These are phyloP conservation scores for Tetrax tetrax DNA, from an alignment of 2,113 vertebrate species.

Conservation along the genomic window DNA sequence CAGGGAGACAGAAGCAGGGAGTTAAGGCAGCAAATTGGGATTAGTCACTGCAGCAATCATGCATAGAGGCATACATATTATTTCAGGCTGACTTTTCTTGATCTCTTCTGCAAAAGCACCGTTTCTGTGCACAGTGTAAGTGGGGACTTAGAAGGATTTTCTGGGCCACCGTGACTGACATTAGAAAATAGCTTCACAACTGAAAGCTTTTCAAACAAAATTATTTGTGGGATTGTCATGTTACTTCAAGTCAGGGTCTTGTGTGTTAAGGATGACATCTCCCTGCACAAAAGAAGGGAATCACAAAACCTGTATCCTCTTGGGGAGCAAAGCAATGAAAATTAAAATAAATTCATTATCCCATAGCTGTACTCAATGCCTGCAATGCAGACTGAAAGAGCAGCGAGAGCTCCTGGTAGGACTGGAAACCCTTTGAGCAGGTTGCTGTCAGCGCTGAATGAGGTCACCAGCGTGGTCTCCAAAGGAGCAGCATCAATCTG, in stretches of 20 bases:
- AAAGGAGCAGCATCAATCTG: neutral
- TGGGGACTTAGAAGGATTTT: neutral
- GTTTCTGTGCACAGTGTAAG: neutral
- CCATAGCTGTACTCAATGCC: neutral
- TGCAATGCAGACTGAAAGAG: neutral
- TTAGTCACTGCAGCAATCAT: neutral
- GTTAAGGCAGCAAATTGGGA: neutral
- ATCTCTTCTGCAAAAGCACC: neutral
- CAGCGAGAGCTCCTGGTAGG: neutral
- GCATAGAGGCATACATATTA: neutral
- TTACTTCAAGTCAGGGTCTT: neutral
- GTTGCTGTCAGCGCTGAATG: neutral
- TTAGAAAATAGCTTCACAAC: neutral
- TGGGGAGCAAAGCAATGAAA: neutral
- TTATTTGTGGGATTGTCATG: neutral
- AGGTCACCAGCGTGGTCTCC: neutral
- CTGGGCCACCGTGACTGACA: neutral
- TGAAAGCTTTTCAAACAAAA: neutral
- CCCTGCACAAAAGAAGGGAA: neutral
- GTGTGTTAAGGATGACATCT: rapidly evolving
- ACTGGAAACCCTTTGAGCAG: neutral
- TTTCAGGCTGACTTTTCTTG: neutral
- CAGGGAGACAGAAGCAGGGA: neutral
- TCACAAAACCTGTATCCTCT: neutral
- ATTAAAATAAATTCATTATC: neutral